Conservation (phyloP, 2,888 invertebrate genomes). For the Erebia epiphron region DNA sequence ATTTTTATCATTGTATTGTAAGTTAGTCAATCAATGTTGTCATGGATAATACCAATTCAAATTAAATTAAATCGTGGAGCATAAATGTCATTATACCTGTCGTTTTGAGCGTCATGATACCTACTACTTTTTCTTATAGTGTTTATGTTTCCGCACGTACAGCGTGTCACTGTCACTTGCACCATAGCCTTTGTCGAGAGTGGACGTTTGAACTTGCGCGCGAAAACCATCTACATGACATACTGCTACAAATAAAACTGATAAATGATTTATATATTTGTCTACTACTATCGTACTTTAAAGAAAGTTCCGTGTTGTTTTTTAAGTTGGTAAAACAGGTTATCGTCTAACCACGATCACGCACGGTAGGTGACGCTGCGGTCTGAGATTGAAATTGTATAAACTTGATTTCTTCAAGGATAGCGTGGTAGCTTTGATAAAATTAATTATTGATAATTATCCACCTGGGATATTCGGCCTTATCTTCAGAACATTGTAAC, state of each 20-base stretch:
- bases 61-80: background rate
- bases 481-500: too few relatives aligned
- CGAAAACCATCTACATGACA: too few relatives aligned
- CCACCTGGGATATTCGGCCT: too few relatives aligned
- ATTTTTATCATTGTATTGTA: too few relatives aligned
- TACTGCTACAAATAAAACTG: too few relatives aligned
- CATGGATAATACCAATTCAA: too few relatives aligned
- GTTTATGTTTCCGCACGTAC: background rate
- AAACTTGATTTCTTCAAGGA: too few relatives aligned
- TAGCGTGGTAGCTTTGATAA: too few relatives aligned
- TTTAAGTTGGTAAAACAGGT: background rate
- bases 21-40: too few relatives aligned
- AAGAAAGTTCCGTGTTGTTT: background rate
- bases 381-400: background rate
- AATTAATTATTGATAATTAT: too few relatives aligned
- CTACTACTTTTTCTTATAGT: background rate
- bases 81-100: background rate
- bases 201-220: background rate
- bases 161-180: background rate
- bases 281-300: background rate
- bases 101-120: constrained; percentile 6
- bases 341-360: background rate
- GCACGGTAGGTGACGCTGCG: background rate
- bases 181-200: background rate
- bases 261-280: too few relatives aligned